Base-by-base conservation (phyloP, 2,797 vertebrate genomes). In the Oreochromis mossambicus region DNA sequence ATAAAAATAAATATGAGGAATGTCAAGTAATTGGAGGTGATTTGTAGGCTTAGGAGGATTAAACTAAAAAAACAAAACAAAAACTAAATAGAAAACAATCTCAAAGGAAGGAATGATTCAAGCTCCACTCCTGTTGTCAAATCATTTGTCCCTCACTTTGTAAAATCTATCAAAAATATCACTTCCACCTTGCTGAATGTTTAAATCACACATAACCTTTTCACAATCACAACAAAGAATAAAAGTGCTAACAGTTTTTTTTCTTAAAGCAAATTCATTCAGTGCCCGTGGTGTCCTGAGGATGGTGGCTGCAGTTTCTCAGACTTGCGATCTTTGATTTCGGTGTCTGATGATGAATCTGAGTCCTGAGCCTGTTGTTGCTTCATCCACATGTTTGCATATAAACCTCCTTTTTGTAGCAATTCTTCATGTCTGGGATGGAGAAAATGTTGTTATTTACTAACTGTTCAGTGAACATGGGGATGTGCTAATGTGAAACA, bases 371-470 rank as follows among this genome's bases (percentile, higher is more conserved):
- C 92, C 86, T 94, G 95, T 90, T 97, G 97, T 77, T 98, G 98
- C 75, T 97, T 97, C 89, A 95, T 91, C 99, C 99, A 99, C 99
- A 99, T 99, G 78, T 97, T 94, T 0, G 97, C 91, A 0, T 99
- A 99, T 24, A 98, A 41, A 0, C 98, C 98, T 0, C 97, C 97
- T 89, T 97, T 98, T 6, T 91, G 94, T 7, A 99, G 83, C 82
- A 99, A 88, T 7, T 98, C 97, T 5, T 99, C 98, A 0, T 99
- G 99, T 80, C 98, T 99, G 80, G 0, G 46, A 88, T 19, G 63
- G 51, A 82, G 17, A 77, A 6, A 84, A 2, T 13, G 50, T 7
- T n/a, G 29, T 85, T 24, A 24, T 70, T 81, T 50, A 83, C 10
- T 56, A 26, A 11, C 13, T 54, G 54, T 3, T 73, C 12, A 78